Base-by-base conservation (phyloP, 2,888 invertebrate genomes). In the Sclerodermus sp. region DNA sequence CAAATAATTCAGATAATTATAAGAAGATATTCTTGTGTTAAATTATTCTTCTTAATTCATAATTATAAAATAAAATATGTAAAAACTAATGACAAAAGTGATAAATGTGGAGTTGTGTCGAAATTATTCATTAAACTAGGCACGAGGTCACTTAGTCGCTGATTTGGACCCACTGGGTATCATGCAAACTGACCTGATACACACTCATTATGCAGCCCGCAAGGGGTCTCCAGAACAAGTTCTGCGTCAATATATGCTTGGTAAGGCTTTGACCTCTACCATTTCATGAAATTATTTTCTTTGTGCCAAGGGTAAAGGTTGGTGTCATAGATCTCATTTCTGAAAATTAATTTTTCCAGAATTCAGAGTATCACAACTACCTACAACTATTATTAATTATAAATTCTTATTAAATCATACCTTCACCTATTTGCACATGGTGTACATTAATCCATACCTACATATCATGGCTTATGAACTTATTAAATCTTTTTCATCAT, bases 131-230 rank as follows among this genome's bases (percentile, higher is more conserved):
- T 72, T 76, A 64, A 70, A 71, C 69, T 84, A 95, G 93, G 89
- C 92, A 79, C 89, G 94, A 81, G 96, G 95, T 77, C 95, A 96
- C 84, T 88, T 93, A 82, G 90, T 92, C 73, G 92, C 95, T 67
- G 90, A 90, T 78, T 83, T 96, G 84, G 96, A 96, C 84, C 96
- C 96, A 67, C 86, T 96, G 79, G 91, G 90, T 83, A 93, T 96
- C 82, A 89, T 84, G 81, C 87, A 87, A 81, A 85, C 85, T 74
- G 84, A 85, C 78, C 83, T 84, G 80, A 81, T 82, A 73, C 80
- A 80, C 71, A 77, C 78, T 68, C 77, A 79, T 72, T 81, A 77
- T 68, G 76, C 76, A 63, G 79, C 84, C 67, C 79, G 82, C 68
- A 81, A 80, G 67, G 83, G 83, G 61, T 78, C 80, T 51, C 82